Percentiles rank a stretch among this genome's conserved stretches.
phyloP scores from a whole-genome alignment of 2,797 vertebrate genomes.

The Sebastes steindachneri region DNA sequence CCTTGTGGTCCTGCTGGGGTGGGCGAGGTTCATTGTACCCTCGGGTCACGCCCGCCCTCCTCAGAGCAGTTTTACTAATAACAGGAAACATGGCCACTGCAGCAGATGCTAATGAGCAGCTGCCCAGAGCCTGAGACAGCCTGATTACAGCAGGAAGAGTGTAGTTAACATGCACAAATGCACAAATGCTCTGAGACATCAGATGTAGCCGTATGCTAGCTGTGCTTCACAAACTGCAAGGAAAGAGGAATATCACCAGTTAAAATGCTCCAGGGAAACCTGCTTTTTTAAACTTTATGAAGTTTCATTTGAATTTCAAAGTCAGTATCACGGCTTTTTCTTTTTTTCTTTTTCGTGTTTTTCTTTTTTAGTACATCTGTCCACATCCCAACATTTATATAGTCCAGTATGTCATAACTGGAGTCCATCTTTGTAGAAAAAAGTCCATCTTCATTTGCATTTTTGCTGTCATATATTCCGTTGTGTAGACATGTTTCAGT shows the following conservation, averaged over 20 bases:
- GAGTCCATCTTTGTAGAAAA: too few species aligned
- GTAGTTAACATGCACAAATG: constrained; percentile 43
- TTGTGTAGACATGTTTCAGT: too few species aligned
- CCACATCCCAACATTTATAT: too few species aligned
- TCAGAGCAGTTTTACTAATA: constrained; percentile 64
- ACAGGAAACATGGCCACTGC: constrained; percentile 69
- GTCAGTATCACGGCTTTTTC: too few species aligned
- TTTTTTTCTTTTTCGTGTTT: too few species aligned
- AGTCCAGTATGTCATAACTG: too few species aligned
- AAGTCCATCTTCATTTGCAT: too few species aligned
- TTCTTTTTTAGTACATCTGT: too few species aligned
- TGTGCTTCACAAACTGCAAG: background rate
- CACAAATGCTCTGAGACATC: constrained; percentile 35
- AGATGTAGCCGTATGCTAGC: constrained; percentile 3
- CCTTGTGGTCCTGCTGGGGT: constrained; percentile 35
- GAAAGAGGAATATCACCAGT: background rate
- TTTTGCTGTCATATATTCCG: too few species aligned
- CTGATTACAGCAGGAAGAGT: constrained; percentile 67
- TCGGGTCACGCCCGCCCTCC: constrained; percentile 32
- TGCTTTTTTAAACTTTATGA: rapidly evolving
- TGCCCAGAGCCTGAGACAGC: constrained; percentile 56
- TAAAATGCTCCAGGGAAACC: background rate
- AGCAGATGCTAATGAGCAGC: constrained; percentile 72
- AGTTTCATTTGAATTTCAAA: too few species aligned
- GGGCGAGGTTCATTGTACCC: constrained; percentile 29